These are phyloP conservation scores for Hassar affinis DNA, from an alignment of 2,113 vertebrate species.

Conservation along the genomic window DNA sequence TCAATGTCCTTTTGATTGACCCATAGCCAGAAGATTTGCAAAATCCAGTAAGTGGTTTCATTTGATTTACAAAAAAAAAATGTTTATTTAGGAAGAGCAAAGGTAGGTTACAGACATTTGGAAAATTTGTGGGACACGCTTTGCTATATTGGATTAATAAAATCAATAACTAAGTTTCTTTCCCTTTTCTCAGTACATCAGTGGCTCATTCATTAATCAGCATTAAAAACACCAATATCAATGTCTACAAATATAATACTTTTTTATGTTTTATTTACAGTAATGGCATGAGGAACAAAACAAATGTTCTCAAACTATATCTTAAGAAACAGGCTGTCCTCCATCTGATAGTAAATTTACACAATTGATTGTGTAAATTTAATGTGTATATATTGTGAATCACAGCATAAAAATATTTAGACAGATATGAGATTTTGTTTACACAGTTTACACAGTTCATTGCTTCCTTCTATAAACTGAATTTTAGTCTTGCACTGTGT, in stretches of 20 bases:
- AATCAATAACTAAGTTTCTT: not conserved
- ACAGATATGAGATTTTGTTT: not conserved
- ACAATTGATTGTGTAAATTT: not conserved
- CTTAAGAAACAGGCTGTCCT: not conserved
- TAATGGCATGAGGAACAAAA: not conserved
- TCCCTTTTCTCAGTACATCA: not conserved
- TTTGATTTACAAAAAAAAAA: not conserved
- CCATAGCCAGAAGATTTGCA: not conserved
- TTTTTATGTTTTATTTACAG: not conserved
- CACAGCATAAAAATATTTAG: not conserved
- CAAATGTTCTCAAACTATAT: not conserved
- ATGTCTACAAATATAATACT: not conserved
- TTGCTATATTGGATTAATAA: not conserved
- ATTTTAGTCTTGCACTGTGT: no score
- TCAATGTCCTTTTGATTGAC: constrained; percentile 5
- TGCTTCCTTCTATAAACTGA: not conserved
- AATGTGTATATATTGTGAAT: not conserved
- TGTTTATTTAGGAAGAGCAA: constrained; percentile 24
- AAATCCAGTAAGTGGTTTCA: constrained; percentile 27
- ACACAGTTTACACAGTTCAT: not conserved
- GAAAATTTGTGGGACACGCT: not conserved
- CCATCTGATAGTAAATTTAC: not conserved
- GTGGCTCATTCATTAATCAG: not conserved
- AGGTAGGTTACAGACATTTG: not conserved
- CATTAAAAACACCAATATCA: not conserved